Evolutionary conservation across 2,797 vertebrate species (phyloP).

Genomic region (Lophius americanus): DNA sequence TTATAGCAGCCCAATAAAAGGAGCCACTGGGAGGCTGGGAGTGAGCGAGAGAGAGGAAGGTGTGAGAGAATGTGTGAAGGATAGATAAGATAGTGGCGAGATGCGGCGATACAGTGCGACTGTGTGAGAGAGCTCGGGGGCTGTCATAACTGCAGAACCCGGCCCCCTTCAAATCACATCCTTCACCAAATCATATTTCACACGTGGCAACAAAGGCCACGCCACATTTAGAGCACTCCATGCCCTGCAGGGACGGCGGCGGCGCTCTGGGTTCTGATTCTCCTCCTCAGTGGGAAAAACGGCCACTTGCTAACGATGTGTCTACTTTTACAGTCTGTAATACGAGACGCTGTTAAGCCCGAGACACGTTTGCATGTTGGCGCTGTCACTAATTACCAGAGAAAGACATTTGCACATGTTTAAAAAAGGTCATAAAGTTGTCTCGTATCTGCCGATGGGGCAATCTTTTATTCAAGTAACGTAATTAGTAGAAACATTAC

Average conservation of each 20-base stretch:
- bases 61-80: slow-evolving; percentile 65
- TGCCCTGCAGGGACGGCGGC: slow-evolving; percentile 51
- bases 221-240: slow-evolving; percentile 58
- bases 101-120: slow-evolving; percentile 43
- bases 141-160: slow-evolving; percentile 70
- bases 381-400: slow-evolving; percentile 19
- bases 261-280: slow-evolving; percentile 46
- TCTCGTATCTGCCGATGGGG: too few relatives aligned
- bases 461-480: too few relatives aligned
- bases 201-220: slow-evolving; percentile 66
- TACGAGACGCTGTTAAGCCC: slow-evolving; percentile 34
- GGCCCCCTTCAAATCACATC: slow-evolving; percentile 67
- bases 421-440: slow-evolving; percentile 20
- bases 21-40: slow-evolving; percentile 52
- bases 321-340: slow-evolving; percentile 46
- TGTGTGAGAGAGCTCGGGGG: slow-evolving; percentile 50
- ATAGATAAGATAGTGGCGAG: slow-evolving; percentile 46
- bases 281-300: slow-evolving; percentile 34
- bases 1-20: slow-evolving; percentile 67
- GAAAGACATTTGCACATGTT: slow-evolving; percentile 43
- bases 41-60: slow-evolving; percentile 47
- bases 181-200: slow-evolving; percentile 74
- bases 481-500: too few relatives aligned
- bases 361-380: slow-evolving; percentile 1
- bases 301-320: slow-evolving; percentile 36